These are phyloP conservation scores for Decapterus maruadsi DNA, from an alignment of 2,797 vertebrate genomes.

Conservation along the genomic window DNA sequence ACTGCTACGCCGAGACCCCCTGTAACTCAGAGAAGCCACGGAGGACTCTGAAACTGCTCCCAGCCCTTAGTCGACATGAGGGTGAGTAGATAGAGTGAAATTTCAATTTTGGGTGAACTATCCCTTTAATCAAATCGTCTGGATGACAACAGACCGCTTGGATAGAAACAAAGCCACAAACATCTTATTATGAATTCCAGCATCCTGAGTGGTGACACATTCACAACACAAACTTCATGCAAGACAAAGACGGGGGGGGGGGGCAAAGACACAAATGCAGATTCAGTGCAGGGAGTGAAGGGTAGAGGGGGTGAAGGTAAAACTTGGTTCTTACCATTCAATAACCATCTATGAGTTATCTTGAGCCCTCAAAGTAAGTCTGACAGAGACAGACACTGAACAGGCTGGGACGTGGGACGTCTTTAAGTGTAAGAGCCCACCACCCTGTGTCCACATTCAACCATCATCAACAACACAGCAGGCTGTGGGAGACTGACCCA, in stretches of 20 bases:
- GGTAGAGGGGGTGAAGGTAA: conserved; percentile 46
- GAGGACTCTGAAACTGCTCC: too few species aligned
- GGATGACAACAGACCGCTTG: background rate
- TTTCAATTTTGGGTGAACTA: too few species aligned
- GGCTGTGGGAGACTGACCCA: too few species aligned
- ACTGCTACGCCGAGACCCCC: too few species aligned
- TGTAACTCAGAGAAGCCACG: too few species aligned
- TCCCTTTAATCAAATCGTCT: too few species aligned
- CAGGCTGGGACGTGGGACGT: conserved; percentile 40
- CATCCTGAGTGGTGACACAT: conserved; percentile 3
- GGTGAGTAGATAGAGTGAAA: too few species aligned
- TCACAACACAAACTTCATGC: conserved; percentile 68
- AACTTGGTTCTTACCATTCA: conserved; percentile 78
- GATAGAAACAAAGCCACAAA: conserved; percentile 40
- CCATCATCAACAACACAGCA: too few species aligned
- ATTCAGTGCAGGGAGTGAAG: conserved; percentile 20
- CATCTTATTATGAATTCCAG: background rate
- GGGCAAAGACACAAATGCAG: background rate
- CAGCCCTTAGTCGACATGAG: too few species aligned
- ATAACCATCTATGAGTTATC: conserved; percentile 64
- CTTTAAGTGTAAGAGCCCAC: conserved; percentile 19
- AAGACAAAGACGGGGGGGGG: conserved; percentile 24
- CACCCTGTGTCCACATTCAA: conserved; percentile 17
- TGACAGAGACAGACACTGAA: conserved; percentile 61
- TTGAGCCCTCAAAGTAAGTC: conserved; percentile 60